Base-by-base conservation (phyloP, 2,888 invertebrate genomes). In the Corythucha ciliata region DNA sequence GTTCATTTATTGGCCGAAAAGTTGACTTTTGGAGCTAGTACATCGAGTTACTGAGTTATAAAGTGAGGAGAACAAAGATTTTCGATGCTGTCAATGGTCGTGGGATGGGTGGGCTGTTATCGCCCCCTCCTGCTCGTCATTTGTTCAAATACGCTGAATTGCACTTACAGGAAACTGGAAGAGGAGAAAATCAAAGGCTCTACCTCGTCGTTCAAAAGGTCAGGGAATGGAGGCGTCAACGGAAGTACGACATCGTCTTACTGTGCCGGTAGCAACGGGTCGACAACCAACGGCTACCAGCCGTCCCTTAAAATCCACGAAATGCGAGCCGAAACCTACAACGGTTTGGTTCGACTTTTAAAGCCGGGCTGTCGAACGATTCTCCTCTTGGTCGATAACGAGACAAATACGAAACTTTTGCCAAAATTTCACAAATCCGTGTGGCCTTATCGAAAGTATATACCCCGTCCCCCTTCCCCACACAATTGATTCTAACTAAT, bases 361-460 rank as follows among this genome's bases (percentile, higher is more conserved):
- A 93, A 93, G 68, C 94, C 96, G 0, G 97, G 97, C 0, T 93
- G 94, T 67, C 77, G 96, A 3, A 94, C 96, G 0, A 80, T 98
- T 54, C 79, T 96, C 33, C 69, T 98, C 40, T 73, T 98, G 47
- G 83, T 96, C 3, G 94, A 97, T 69, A 75, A 81, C 66, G 86
- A 90, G 65, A 86, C 87, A 52, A 83, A 91, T 45, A 77, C 84
- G 57, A 84, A 85, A 65, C 73, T 98, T 41, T 75, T 96, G 56
- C 86, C 90, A 36, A 83, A 85, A 56, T 98, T 93, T 73, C 92
- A 93, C 67, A 83, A 83, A 70, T 83, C 87, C 56, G 85, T 96
- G 54, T 93, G 92, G 85, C 94, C 96, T 3, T 93, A 96, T 66
- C 79, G 96, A 67, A 89, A 88, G 91, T 92, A 6, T 26, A 32